Evolutionary conservation across 2,888 invertebrate genomes (phyloP).

Genomic region (Corbicula japonica): DNA sequence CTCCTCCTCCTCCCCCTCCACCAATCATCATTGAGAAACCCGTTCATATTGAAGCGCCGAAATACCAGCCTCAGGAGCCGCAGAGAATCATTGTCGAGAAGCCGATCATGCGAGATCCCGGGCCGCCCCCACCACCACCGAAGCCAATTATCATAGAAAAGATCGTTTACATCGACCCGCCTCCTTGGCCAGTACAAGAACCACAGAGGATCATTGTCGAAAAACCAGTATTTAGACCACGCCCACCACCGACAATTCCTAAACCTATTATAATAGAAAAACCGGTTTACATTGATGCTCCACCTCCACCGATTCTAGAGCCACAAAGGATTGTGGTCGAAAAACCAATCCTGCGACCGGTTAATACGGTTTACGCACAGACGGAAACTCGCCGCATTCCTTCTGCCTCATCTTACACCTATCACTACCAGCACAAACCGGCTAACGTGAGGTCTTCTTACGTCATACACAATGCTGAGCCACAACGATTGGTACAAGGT

Average conservation of each 20-base stretch:
- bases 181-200: constrained; percentile 55
- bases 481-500: constrained; percentile 8
- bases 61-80: constrained; percentile 50
- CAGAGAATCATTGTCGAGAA: constrained; percentile 59
- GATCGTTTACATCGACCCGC: constrained; percentile 55
- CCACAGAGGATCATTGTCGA: constrained; percentile 58
- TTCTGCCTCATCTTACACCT: not conserved
- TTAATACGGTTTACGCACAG: not conserved
- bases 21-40: constrained; percentile 59
- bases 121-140: constrained; percentile 59
- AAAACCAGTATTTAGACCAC: constrained; percentile 49
- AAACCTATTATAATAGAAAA: constrained; percentile 59
- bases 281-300: constrained; percentile 54
- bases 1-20: constrained; percentile 42
- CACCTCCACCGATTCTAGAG: constrained; percentile 19
- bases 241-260: constrained; percentile 40
- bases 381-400: constrained; percentile 29
- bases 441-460: constrained; percentile 23
- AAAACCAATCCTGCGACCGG: constrained; percentile 42
- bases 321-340: constrained; percentile 54
- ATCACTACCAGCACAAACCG: constrained; percentile 38
- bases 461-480: constrained; percentile 23
- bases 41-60: constrained; percentile 40
- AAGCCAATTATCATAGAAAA: constrained; percentile 59
- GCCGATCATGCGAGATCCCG: constrained; percentile 47